These are phyloP conservation scores for Notothenia rossii DNA, from an alignment of 2,113 vertebrate species.

Conservation along the genomic window DNA sequence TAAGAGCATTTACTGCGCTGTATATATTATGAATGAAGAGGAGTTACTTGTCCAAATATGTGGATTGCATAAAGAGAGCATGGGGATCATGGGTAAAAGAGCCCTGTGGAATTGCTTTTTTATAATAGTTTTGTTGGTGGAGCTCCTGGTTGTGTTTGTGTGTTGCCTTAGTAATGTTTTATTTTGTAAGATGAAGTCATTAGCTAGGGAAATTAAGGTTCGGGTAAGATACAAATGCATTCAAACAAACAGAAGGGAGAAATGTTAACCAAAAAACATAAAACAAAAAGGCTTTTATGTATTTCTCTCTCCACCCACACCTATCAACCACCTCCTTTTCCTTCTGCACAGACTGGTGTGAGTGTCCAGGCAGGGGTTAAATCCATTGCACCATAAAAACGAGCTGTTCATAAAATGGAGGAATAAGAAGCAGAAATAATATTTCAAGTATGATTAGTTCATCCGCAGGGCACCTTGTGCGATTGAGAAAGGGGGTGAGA, in stretches of 20 bases:
- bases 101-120: conserved; percentile 41
- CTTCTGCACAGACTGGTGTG: conserved; percentile 55
- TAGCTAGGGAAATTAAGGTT: conserved; percentile 58
- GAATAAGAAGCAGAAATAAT: conserved; percentile 91
- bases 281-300: conserved; percentile 34
- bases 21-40: conserved; percentile 64
- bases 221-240: conserved; percentile 58
- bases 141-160: conserved; percentile 35
- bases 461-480: conserved; percentile 88
- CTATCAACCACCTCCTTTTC: conserved; percentile 25
- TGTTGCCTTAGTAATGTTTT: conserved; percentile 26
- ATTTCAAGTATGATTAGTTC: conserved; percentile 92
- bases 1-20: conserved; percentile 39
- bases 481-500: conserved; percentile 80
- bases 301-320: conserved; percentile 46
- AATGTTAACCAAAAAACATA: conserved; percentile 63
- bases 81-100: conserved; percentile 51
- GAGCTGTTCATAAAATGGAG: conserved; percentile 87
- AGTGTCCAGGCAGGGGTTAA: conserved; percentile 84
- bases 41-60: conserved; percentile 66
- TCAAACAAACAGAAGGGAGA: conserved; percentile 46
- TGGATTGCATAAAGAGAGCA: conserved; percentile 63
- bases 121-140: conserved; percentile 47
- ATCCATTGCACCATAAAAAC: conserved; percentile 86
- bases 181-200: conserved; percentile 41